phyloP scores from a whole-genome alignment of 2,797 vertebrate genomes.

The Coccyzus lansbergi region DNA sequence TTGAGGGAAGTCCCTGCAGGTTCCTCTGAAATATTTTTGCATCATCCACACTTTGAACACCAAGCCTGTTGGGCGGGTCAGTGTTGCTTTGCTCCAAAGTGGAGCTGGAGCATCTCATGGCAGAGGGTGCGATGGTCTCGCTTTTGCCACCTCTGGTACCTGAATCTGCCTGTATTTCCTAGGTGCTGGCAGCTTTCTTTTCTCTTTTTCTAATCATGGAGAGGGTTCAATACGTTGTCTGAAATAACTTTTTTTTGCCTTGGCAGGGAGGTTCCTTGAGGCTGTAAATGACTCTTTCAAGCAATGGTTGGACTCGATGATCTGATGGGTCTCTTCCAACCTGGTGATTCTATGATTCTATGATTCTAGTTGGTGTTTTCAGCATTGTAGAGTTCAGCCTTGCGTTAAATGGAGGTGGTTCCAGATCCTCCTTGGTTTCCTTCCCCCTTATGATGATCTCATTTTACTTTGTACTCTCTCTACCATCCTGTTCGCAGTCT shows the following conservation, averaged over 20 bases:
- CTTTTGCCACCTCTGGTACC: neutral
- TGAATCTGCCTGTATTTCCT: neutral
- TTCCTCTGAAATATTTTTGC: neutral
- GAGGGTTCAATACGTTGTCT: neutral
- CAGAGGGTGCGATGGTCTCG: neutral
- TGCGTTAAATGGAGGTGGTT: neutral
- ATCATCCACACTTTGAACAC: accelerated
- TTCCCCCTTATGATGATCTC: neutral
- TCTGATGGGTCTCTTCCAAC: too few species aligned
- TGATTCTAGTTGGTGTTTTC: constrained; percentile 22
- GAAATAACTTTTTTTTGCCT: constrained; percentile 19
- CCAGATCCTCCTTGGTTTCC: neutral
- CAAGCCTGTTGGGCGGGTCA: accelerated
- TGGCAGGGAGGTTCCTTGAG: neutral
- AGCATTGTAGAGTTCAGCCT: neutral
- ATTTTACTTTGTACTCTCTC: neutral
- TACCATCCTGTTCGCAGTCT: neutral
- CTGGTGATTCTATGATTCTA: too few species aligned
- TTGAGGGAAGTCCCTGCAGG: neutral
- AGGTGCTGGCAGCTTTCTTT: neutral
- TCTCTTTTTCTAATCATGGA: neutral
- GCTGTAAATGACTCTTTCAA: constrained; percentile 5
- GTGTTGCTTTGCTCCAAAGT: neutral
- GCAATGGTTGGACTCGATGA: too few species aligned
- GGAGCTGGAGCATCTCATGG: neutral